A percentile compares a stretch with the other conserved stretches of the same genome.
These are phyloP conservation scores for Loxodonta africana DNA, from an alignment of 2,113 vertebrate genomes.

Conservation along the genomic window DNA sequence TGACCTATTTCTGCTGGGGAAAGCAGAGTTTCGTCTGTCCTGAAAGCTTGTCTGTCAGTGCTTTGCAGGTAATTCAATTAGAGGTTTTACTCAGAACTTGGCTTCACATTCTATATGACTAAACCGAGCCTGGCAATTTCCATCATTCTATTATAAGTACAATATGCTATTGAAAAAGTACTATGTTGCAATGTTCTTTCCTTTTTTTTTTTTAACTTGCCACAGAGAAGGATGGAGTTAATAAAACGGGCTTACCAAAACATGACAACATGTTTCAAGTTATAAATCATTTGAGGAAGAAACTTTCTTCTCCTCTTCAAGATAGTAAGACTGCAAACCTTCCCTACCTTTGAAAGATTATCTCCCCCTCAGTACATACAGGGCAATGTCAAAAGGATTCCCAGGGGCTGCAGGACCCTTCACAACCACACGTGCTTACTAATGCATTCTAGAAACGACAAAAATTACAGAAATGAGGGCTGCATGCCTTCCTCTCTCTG, in stretches of 20 bases:
- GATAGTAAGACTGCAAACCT: conserved; percentile 68
- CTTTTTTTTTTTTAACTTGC: conserved; percentile 69
- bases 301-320: conserved; percentile 64
- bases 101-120: conserved; percentile 42
- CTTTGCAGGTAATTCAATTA: conserved; percentile 77
- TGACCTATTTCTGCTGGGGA: conserved; percentile 38
- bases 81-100: conserved; percentile 71
- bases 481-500: conserved; percentile 9
- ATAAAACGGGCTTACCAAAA: conserved; percentile 71
- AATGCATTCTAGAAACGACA: conserved; percentile 72
- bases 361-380: conserved; percentile 34
- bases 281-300: conserved; percentile 72
- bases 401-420: conserved; percentile 22
- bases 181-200: not conserved
- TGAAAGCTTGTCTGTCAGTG: conserved; percentile 68
- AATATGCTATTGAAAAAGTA: conserved; percentile 77
- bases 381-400: conserved; percentile 66
- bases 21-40: conserved; percentile 49
- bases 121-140: conserved; percentile 3
- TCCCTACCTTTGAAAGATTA: conserved; percentile 54
- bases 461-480: conserved; percentile 46
- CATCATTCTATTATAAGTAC: conserved; percentile 4
- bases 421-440: conserved; percentile 59
- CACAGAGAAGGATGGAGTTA: conserved; percentile 78
- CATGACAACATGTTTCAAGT: conserved; percentile 70